Base-by-base conservation (phyloP, 2,888 invertebrate species). In the Eueremaeus valkanovi region DNA sequence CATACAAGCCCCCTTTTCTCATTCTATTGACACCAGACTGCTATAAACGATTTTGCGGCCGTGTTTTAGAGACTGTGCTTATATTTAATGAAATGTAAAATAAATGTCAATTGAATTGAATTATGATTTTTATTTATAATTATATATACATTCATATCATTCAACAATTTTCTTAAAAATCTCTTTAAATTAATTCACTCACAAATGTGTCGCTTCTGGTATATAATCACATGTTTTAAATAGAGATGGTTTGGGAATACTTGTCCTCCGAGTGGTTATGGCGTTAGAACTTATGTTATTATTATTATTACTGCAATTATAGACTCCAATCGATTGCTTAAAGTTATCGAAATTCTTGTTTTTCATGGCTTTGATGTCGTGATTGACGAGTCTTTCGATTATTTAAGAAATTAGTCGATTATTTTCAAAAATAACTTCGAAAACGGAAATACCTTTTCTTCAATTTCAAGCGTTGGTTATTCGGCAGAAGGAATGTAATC, bases 401-500 rank as follows among this genome's bases (percentile, higher is more conserved):
- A 61, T 27, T 24, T 49, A n/a, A 9, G 36, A 49, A 33, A 13
- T 61, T n/a, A 29, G 3, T 33, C 11, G 16, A 33, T 61, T 33
- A 3, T 61, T n/a, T 24, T n/a, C 5, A 45, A n/a, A 49, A 45
- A 45, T 18, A 45, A 21, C 6, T 51, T 51, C n/a, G n/a, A n/a
- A n/a, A 45, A 45, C n/a, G n/a, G 16, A 61, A 61, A 27, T 31
- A 61, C 68, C 68, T 68, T 24, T 68, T 68, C 36, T 40, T 68
- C 11, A 68, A 24, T 42, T 21, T 40, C 21, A 68, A 68, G 11
- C 40, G 21, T 40, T 68, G 68, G 21, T 68, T 68, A 68, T 40
- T 40, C 13, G 68, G 68, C 40, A 68, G 40, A 40, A 68, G 68
- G 24, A 68, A 68, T 68, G 68, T 68, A 24, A 68, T 68, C 68